Conservation (phyloP, 2,797 vertebrate species). For the Linurgus olivaceus region DNA sequence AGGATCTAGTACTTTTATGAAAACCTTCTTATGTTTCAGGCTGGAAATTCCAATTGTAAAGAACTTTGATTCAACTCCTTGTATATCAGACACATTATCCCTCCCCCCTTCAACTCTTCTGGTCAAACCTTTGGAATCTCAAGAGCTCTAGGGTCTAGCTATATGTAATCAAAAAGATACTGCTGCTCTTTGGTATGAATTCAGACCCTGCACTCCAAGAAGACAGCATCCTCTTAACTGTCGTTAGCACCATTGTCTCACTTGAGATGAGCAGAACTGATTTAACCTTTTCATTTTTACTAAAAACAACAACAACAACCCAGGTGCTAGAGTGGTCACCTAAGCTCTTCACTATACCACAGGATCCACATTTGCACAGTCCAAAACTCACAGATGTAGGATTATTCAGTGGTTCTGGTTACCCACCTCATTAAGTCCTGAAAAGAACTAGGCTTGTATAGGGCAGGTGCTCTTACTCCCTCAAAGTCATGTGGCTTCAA, state of each 20-base stretch:
- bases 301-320: background rate
- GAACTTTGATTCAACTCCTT: background rate
- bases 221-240: background rate
- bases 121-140: background rate
- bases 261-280: background rate
- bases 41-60: background rate
- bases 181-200: background rate
- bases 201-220: background rate
- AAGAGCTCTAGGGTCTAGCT: background rate
- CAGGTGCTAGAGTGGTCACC: background rate
- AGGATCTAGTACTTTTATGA: background rate
- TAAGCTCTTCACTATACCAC: background rate
- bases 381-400: background rate
- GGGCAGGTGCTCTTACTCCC: background rate
- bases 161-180: background rate
- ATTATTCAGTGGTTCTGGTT: background rate
- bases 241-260: background rate
- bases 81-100: background rate
- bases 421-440: background rate
- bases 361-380: background rate
- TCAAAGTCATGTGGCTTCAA: background rate
- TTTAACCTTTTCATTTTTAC: background rate
- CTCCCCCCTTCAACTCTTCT: background rate
- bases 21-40: background rate
- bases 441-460: background rate